Evolutionary conservation across 2,797 vertebrate species (phyloP), one percentile per base, ranked within the genome.

Genomic region (Alosa sapidissima): DNA sequence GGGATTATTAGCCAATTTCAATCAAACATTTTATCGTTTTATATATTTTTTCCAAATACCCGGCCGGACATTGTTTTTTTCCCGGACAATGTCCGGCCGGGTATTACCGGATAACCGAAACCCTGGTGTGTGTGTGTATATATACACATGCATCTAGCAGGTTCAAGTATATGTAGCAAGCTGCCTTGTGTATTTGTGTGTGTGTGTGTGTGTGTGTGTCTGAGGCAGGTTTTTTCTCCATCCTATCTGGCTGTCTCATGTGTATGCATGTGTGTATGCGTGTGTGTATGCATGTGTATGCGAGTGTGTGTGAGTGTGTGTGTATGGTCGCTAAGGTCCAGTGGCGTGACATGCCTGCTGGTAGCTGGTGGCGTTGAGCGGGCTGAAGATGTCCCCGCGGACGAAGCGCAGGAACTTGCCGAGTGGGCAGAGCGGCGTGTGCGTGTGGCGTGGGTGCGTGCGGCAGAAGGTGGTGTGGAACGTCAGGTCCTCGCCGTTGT

Each of bases 401-500:
- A 99, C 97, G 89, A 98, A 99, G 85, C 78, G 95, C 82, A 97
- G 92, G 84, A 99, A 96, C 89, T 96, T 98, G 86, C 94, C 94
- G 9, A 99, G 94, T n/a, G 98, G 97, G 88, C 98, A 99, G 91
- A 99, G 96, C 0, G 96, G 96, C 84, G 94, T 97, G 89, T 86
- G 89, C 52, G 93, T 93, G 83, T 21, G 93, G 87, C 91, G 96
- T 68, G 94, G 91, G 47, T 95, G 93, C 78, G 95, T 90, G 84
- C 91, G 95, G 89, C 98, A 99, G 92, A 99, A 99, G 0, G 95
- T 90, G 8, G 98, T 98, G 88, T 97, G 96, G 92, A 96, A 98
- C 1, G 98, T 99, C 92, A 99, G 96, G n/a, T 99, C 98, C 21
- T 96, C 94, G 0, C 98, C 98, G 0, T 99, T 97, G 89, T 99